A percentile compares a stretch with the other conserved stretches of the same genome.
Evolutionary conservation across 2,113 vertebrate species (phyloP).

Genomic region (Reinhardtius hippoglossoides): DNA sequence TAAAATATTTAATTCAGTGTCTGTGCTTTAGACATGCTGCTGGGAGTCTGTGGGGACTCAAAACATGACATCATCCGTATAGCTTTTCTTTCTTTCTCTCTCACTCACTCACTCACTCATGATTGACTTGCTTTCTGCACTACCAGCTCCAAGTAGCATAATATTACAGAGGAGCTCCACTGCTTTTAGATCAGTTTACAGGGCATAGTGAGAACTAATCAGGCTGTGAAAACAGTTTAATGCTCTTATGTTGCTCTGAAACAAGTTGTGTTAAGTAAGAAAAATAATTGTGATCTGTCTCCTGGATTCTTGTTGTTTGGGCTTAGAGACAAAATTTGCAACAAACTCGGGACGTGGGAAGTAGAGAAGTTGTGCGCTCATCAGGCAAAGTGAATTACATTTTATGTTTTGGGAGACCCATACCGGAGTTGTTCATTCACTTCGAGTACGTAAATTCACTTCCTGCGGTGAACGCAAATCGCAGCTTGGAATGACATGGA

Average conservation of each 20-base stretch:
- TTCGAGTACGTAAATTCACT: too few relatives aligned
- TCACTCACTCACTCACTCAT: neutral
- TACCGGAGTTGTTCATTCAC: neutral
- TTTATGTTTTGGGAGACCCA: neutral
- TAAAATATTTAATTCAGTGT: constrained; percentile 71
- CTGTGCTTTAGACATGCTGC: constrained; percentile 32
- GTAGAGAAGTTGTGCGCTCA: neutral
- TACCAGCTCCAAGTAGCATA: neutral
- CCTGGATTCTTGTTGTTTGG: neutral
- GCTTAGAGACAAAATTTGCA: neutral
- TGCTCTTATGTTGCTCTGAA: neutral
- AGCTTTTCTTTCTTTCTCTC: neutral
- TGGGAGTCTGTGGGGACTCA: constrained; percentile 33
- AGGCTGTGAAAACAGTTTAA: neutral
- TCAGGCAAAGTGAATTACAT: neutral
- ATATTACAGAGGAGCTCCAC: neutral
- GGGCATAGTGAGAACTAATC: neutral
- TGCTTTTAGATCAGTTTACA: neutral
- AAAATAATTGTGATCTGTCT: neutral
- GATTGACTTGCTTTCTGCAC: neutral
- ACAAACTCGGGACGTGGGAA: neutral
- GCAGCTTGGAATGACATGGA: too few relatives aligned
- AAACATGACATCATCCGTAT: constrained; percentile 19
- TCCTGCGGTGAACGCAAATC: too few relatives aligned
- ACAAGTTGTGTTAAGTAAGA: neutral